These are phyloP conservation scores for Nymphalis polychloros DNA, from an alignment of 2,888 invertebrate genomes.

Conservation along the genomic window DNA sequence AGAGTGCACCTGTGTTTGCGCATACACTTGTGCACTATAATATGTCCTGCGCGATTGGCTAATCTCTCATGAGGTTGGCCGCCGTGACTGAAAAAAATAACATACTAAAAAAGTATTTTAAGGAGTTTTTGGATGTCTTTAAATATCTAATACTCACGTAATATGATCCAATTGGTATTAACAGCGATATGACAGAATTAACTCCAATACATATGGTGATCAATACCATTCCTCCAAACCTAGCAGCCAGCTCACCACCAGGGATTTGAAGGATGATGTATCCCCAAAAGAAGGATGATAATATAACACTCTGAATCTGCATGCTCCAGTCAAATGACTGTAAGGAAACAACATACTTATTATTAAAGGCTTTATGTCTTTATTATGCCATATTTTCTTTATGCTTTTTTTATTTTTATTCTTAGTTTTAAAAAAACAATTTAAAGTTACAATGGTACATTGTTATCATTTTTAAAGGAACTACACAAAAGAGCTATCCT, in stretches of 20 bases:
- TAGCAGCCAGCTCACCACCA: conserved; percentile 85
- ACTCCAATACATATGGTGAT: conserved; percentile 59
- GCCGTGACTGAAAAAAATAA: too few species aligned
- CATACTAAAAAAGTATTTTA: too few species aligned
- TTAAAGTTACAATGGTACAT: not conserved
- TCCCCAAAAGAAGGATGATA: conserved; percentile 83
- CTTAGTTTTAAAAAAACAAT: not conserved
- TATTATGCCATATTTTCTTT: too few species aligned
- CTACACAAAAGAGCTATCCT: too few species aligned
- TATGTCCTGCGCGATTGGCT: too few species aligned
- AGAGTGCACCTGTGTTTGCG: too few species aligned
- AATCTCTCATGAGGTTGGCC: too few species aligned
- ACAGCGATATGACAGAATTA: conserved; percentile 67
- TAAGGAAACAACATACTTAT: conserved; percentile 17
- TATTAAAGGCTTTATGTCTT: not conserved
- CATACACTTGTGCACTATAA: too few species aligned
- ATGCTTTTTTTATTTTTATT: not conserved
- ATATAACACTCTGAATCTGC: conserved; percentile 69
- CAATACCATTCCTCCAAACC: conserved; percentile 86
- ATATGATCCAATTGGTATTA: conserved; percentile 56
- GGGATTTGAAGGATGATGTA: conserved; percentile 87
- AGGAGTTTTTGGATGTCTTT: not conserved
- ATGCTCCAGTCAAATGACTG: conserved; percentile 80
- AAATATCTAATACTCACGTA: conserved; percentile 53
- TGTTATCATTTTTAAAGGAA: too few species aligned